phyloP scores from a whole-genome alignment of 1,140 invertebrate species.

The Brachionus rubens region DNA sequence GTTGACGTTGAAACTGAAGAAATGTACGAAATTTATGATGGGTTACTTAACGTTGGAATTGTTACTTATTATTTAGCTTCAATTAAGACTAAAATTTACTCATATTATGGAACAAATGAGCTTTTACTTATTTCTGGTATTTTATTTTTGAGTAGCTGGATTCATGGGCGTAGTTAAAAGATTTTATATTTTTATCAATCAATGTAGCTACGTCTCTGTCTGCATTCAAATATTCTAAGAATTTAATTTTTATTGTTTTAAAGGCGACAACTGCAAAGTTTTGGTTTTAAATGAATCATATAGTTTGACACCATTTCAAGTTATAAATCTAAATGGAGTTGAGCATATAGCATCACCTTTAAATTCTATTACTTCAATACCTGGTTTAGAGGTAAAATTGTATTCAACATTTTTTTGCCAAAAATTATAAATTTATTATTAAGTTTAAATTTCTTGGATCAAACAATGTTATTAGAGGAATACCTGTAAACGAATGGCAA shows the following conservation, averaged over 20 bases:
- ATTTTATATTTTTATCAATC: too few relatives aligned
- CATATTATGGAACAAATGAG: slow-evolving; percentile 18
- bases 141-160: too few relatives aligned
- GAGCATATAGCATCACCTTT: slow-evolving; percentile 28
- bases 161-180: not conserved
- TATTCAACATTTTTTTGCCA: not conserved
- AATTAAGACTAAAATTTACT: slow-evolving; percentile 10
- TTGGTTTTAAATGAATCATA: not conserved
- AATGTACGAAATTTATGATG: slow-evolving; percentile 13
- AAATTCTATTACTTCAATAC: not conserved
- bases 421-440: not conserved
- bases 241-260: not conserved
- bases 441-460: slow-evolving; percentile 31
- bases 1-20: not conserved
- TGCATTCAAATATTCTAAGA: not conserved
- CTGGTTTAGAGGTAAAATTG: slow-evolving; percentile 1
- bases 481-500: slow-evolving; percentile 30
- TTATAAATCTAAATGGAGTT: slow-evolving; percentile 8
- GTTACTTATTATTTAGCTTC: slow-evolving; percentile 4
- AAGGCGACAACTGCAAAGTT: slow-evolving; percentile 39
- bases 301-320: slow-evolving; percentile 29
- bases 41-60: not conserved
- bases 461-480: slow-evolving; percentile 2
- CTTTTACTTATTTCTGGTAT: slow-evolving; percentile 2
- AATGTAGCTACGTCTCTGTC: too few relatives aligned